A percentile compares a stretch with the other conserved stretches of the same genome.
Conservation (phyloP, 2,113 vertebrate species). For the Caranx melampygus region DNA sequence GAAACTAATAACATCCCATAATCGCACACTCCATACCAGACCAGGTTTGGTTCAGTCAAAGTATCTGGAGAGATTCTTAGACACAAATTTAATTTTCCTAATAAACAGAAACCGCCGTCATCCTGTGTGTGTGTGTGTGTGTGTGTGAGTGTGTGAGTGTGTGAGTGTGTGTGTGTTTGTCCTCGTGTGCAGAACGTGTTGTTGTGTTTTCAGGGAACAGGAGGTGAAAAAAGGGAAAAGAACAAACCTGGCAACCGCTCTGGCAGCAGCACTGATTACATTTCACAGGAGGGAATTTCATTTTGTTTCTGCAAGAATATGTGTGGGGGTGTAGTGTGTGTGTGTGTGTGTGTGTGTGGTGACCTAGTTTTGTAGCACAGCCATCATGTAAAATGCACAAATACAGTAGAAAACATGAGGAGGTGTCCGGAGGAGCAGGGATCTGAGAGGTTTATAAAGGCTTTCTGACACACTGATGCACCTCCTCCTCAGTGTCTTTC, state of each 20-base stretch:
- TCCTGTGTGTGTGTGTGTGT: too few species aligned
- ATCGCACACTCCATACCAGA: too few species aligned
- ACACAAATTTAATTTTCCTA: neutral
- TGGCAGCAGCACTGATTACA: constrained; percentile 16
- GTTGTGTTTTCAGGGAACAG: neutral
- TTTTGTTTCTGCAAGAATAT: neutral
- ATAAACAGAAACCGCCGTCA: too few species aligned
- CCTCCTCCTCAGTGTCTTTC: too few species aligned
- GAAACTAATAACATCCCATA: too few species aligned
- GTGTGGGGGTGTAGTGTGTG: constrained; percentile 12
- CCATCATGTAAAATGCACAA: constrained; percentile 9
- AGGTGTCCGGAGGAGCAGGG: neutral
- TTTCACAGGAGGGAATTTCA: constrained; percentile 33
- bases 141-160: too few species aligned
- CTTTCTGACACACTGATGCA: too few species aligned
- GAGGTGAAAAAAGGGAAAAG: neutral
- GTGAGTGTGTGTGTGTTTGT: too few species aligned
- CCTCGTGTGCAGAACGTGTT: neutral
- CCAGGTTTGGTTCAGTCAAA: too few species aligned
- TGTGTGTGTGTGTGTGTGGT: constrained; percentile 2
- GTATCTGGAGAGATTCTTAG: neutral
- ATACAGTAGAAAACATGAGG: neutral
- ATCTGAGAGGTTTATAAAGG: too few species aligned
- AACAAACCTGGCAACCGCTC: constrained; percentile 21
- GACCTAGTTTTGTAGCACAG: constrained; percentile 31